Conservation (phyloP, 2,888 invertebrate genomes). For the Drosophila borborema region DNA sequence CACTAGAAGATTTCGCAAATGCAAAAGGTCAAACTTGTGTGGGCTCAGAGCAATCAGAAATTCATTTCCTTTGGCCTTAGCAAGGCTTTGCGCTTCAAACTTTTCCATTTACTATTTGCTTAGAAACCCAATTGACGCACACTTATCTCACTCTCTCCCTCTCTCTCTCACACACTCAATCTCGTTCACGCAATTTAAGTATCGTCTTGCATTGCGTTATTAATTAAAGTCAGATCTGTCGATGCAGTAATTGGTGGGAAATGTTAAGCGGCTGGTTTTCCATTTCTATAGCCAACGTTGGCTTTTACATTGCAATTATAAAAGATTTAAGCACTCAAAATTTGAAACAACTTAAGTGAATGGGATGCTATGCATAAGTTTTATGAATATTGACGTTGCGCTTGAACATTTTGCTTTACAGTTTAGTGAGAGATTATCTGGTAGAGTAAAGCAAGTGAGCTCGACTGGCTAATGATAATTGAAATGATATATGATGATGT, state of each 20-base stretch:
- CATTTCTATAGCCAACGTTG: background rate
- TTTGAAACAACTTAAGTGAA: background rate
- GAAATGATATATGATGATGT: background rate
- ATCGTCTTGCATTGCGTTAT: background rate
- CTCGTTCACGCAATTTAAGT: background rate
- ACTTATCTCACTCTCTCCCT: background rate
- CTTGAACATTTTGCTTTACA: background rate
- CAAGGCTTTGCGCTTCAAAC: constrained; percentile 1
- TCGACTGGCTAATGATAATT: background rate
- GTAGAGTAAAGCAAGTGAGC: background rate
- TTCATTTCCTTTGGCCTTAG: constrained; percentile 3
- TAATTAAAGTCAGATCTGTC: background rate
- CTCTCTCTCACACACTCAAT: background rate
- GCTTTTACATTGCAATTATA: constrained; percentile 2
- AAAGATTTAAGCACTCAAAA: constrained; percentile 2
- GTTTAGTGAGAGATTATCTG: background rate
- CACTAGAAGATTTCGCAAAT: constrained; percentile 7
- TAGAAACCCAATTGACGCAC: constrained; percentile 1
- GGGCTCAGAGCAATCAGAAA: constrained; percentile 4
- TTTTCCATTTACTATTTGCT: constrained; percentile 4
- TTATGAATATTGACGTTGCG: background rate
- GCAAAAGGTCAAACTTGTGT: constrained; percentile 5
- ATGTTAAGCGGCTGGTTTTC: background rate
- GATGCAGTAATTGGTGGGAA: constrained; percentile 7
- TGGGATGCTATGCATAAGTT: background rate